Conservation (phyloP, 2,797 vertebrate species). For the Parotocinclus haroldoi region DNA sequence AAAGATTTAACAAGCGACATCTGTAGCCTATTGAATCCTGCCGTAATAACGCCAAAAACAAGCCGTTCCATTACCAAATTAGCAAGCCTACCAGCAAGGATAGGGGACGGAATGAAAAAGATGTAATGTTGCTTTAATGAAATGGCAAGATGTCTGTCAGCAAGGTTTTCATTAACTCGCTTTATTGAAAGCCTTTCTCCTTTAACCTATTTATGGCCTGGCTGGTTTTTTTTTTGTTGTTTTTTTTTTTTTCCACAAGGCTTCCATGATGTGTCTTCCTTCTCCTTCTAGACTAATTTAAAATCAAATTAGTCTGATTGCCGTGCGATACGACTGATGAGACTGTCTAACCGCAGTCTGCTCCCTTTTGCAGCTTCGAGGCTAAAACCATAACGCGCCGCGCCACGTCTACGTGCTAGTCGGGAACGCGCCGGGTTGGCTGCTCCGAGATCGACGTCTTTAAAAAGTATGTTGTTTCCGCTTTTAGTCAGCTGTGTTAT, state of each 20-base stretch:
- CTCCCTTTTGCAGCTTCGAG: too few species aligned
- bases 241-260: not conserved
- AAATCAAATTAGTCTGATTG: not conserved
- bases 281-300: not conserved
- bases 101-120: constrained; percentile 6
- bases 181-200: constrained; percentile 3
- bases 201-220: not conserved
- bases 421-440: too few species aligned
- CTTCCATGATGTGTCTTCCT: not conserved
- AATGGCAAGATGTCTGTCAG: constrained; percentile 19
- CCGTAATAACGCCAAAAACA: constrained; percentile 18
- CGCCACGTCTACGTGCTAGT: too few species aligned
- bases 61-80: constrained; percentile 33
- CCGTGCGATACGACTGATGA: too few species aligned
- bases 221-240: too few species aligned
- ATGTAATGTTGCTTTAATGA: constrained; percentile 14
- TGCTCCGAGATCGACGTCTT: too few species aligned
- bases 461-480: too few species aligned
- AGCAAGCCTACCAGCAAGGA: constrained; percentile 26
- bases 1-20: constrained; percentile 37
- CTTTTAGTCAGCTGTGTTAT: too few species aligned
- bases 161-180: constrained; percentile 14
- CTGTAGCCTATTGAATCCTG: constrained; percentile 34
- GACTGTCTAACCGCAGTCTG: too few species aligned
- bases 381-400: too few species aligned